Evolutionary conservation across 2,888 invertebrate species (phyloP), one percentile per base, ranked within the genome.

Genomic region (Choristoneura rosaceana): DNA sequence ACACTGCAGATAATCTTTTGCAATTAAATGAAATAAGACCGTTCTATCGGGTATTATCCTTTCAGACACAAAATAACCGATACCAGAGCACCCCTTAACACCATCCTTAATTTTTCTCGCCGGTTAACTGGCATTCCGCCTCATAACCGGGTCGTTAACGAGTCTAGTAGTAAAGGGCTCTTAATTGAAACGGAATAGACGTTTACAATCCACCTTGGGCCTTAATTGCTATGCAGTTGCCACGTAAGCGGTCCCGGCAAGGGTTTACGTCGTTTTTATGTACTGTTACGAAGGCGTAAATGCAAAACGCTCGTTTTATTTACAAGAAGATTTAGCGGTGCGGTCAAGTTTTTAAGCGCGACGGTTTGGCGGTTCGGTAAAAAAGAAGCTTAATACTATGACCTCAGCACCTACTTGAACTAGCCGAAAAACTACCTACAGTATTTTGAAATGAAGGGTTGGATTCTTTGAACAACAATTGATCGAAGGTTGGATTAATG

Each of bases 141-240:
- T 76, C 77, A 75, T 78, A 76, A 80, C 79, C 77, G 76, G 79
- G 76, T 79, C 80, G 74, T 82, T 82, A 84, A 82, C 84, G 82
- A 83, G 82, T 34, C 79, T 71, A 77, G 74, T 69, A 70, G 79
- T 82, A 80, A 83, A 82, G 79, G 82, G 80, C 75, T 75, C 82
- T 80, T 88, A 88, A 88, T 88, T 86, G 86, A 86, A 87, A 88
- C 83, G 77, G 81, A 86, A 88, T 85, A 84, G 87, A 87, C 86
- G 81, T 84, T 86, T 83, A 82, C 74, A 75, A 74, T 73, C 73
- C 74, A 55, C 55, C 52, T 41, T 38, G 69, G 62, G 60, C 52
- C 73, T 80, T 85, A 86, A 85, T 86, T 86, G 82, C 84, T 80
- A 80, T 83, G 82, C 84, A 85, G 82, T 83, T 76, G 78, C 82